Conservation (phyloP, 1,140 invertebrate genomes). For the Eriocheir sinensis region DNA sequence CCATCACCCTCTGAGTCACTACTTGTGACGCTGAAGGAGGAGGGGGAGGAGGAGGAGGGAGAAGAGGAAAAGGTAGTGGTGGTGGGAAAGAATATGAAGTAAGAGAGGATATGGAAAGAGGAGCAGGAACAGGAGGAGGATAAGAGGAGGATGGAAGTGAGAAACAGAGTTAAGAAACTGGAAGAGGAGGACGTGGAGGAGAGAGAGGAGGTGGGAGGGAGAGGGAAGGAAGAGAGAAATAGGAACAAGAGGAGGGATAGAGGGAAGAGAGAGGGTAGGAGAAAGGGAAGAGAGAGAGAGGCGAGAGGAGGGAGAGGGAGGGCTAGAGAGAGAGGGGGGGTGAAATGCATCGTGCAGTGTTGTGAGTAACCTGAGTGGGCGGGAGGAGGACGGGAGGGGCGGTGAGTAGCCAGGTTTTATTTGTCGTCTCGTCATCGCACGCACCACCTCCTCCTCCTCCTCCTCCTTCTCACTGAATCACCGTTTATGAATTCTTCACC, state of each 20-base stretch:
- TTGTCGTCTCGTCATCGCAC: neutral
- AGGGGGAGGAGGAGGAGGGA: neutral
- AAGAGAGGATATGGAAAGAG: no score
- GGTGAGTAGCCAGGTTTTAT: neutral
- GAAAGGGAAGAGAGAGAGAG: neutral
- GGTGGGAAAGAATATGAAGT: no score
- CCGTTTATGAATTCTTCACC: neutral
- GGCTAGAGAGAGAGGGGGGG: neutral
- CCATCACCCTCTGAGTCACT: no score
- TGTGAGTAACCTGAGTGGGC: constrained; percentile 8
- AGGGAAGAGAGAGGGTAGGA: constrained; percentile 7
- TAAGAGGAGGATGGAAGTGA: no score
- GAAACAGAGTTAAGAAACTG: no score
- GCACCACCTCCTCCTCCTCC: no score
- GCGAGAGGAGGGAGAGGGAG: neutral
- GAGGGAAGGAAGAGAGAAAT: neutral
- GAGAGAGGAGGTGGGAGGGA: no score
- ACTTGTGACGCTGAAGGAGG: neutral
- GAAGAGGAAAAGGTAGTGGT: neutral
- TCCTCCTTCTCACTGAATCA: neutral
- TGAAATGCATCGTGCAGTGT: neutral
- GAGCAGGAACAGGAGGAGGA: no score
- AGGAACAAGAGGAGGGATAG: neutral
- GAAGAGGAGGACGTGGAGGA: neutral
- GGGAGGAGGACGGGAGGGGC: neutral